These are phyloP conservation scores for Agrenia bidenticulata DNA, from an alignment of 2,888 invertebrate genomes.

Conservation along the genomic window DNA sequence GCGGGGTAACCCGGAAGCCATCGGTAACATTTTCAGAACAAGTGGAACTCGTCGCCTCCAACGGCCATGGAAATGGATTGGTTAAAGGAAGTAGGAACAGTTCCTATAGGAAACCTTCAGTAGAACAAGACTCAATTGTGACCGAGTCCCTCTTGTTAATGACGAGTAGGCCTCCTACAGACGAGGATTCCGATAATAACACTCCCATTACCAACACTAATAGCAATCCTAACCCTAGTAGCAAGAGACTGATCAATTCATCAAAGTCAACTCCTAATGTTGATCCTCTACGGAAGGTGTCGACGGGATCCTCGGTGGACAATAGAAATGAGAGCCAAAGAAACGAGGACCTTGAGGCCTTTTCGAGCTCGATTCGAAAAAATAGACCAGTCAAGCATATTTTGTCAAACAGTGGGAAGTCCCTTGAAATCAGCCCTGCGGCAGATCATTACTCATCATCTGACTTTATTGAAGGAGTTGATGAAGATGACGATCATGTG, in stretches of 20 bases:
- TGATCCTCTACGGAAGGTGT: conserved; percentile 2
- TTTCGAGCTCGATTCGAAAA: conserved; percentile 48
- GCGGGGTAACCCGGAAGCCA: conserved; percentile 29
- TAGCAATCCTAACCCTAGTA: neutral
- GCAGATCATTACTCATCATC: conserved; percentile 17
- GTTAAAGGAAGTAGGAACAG: conserved; percentile 16
- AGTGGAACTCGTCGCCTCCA: conserved; percentile 37
- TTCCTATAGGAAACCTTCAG: conserved; percentile 25
- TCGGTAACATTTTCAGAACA: conserved; percentile 52
- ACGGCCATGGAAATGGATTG: conserved; percentile 17
- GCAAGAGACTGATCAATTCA: conserved; percentile 1
- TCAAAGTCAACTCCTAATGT: conserved; percentile 2
- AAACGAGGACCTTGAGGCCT: conserved; percentile 45
- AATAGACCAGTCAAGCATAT: conserved; percentile 47
- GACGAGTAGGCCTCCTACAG: conserved; percentile 32
- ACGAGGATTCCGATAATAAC: neutral
- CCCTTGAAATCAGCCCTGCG: conserved; percentile 12
- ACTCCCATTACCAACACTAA: neutral
- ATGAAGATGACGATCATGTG: neutral
- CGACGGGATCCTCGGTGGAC: neutral
- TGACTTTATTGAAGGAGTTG: conserved; percentile 2
- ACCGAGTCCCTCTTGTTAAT: conserved; percentile 50
- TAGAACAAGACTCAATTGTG: conserved; percentile 51
- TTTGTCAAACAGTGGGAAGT: conserved; percentile 20
- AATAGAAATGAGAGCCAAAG: neutral